Evolutionary conservation across 2,888 invertebrate genomes (phyloP), one percentile per base, ranked within the genome.

Genomic region (Athetis lepigone): DNA sequence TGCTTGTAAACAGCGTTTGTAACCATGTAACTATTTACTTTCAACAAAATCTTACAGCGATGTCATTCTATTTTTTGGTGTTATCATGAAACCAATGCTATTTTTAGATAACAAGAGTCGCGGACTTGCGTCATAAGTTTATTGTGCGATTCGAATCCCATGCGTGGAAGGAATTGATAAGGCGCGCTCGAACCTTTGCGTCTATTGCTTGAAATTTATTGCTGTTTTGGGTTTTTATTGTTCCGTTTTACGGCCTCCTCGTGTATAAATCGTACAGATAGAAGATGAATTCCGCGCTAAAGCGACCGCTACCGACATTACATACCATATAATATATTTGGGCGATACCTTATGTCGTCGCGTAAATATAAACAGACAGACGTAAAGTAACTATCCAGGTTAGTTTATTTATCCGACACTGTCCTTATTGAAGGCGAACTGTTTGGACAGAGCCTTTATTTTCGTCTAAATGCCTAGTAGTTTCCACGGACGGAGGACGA

Each of bases 201-300:
- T 93, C 94, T 94, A 94, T 95, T 94, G 93, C 94, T 91, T 87
- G 90, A 94, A 95, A 95, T 95, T 95, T 95, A 95, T 95, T 92
- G 93, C 94, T 95, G 95, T 95, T 95, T 95, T 95, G 95, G 95
- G 95, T 95, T 95, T 95, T 95, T 95, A 95, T 95, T 95, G 95
- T 95, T 95, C 93, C 93, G 94, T 94, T 95, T 95, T 95, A 95
- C 93, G 93, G 93, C 95, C 92, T 93, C 88, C 89, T 89, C 93
- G 92, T 91, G 86, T 92, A 94, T 95, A 95, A 95, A 95, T 94
- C 92, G 92, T 90, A 90, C 88, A 94, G 95, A 94, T 94, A 95
- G 91, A 94, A 94, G 93, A 94, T 93, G 92, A 93, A 94, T 94
- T 93, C 90, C 88, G 86, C 86, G 86, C 88, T 90, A 86, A 82